Conservation (phyloP, 2,113 vertebrate genomes). For the Phaethornis superciliosus region DNA sequence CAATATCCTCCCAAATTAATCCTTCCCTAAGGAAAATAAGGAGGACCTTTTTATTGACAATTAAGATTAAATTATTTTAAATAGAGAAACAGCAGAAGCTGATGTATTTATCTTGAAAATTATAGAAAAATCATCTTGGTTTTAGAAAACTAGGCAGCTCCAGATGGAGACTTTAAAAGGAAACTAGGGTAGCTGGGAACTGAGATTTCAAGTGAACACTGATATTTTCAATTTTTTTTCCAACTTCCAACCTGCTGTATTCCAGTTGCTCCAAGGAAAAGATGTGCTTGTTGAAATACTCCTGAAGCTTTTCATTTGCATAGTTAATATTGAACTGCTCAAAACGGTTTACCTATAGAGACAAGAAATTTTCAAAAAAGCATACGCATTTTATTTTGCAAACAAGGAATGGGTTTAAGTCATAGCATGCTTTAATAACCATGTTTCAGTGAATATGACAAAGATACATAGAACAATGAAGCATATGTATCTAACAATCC, state of each 20-base stretch:
- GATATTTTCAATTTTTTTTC: background rate
- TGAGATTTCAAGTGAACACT: background rate
- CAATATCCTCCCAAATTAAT: slow-evolving; percentile 91
- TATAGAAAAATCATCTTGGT: background rate
- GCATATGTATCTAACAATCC: background rate
- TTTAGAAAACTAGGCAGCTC: background rate
- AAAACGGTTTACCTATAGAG: slow-evolving; percentile 90
- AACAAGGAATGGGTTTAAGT: background rate
- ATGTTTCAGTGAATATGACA: background rate
- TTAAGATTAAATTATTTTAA: background rate
- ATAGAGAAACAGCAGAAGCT: background rate
- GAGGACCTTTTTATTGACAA: background rate
- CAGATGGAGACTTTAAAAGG: background rate
- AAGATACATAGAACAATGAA: background rate
- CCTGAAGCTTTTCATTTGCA: slow-evolving; percentile 98
- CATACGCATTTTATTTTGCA: background rate
- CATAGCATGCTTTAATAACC: background rate
- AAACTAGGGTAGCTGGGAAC: background rate
- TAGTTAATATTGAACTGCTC: slow-evolving; percentile 99
- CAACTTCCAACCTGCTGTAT: slow-evolving; percentile 87
- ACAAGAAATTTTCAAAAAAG: background rate
- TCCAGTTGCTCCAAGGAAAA: slow-evolving; percentile 98
- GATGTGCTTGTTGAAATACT: slow-evolving; percentile 99
- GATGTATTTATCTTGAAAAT: background rate
- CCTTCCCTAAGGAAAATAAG: slow-evolving; percentile 84